Percentiles rank a stretch among this genome's conserved stretches.
These are phyloP conservation scores for Sus scrofa DNA, from an alignment of 2,113 vertebrate species.

Conservation along the genomic window T2T-Sscrofa CM000813.6:8609501-8610000, in stretches of 20 bases:
- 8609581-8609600: neutral
- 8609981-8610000: slow-evolving; percentile 82
- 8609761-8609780: neutral
- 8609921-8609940: neutral
- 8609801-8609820: neutral
- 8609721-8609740: neutral
- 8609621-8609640: neutral
- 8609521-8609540: too few relatives aligned
- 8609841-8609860: neutral
- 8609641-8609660: neutral
- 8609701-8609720: neutral
- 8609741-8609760: neutral
- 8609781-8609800: neutral
- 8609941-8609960: slow-evolving; percentile 23
- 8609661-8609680: neutral
- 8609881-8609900: neutral
- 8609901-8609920: slow-evolving; percentile 45
- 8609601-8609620: neutral
- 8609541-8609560: neutral
- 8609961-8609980: slow-evolving; percentile 68
- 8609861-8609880: neutral
- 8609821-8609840: rapidly evolving
- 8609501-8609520: neutral
- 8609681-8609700: too few relatives aligned
- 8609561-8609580: neutral